Evolutionary conservation across 1,140 invertebrate genomes (phyloP).

Genomic region (Andrena cerasifolii): DNA sequence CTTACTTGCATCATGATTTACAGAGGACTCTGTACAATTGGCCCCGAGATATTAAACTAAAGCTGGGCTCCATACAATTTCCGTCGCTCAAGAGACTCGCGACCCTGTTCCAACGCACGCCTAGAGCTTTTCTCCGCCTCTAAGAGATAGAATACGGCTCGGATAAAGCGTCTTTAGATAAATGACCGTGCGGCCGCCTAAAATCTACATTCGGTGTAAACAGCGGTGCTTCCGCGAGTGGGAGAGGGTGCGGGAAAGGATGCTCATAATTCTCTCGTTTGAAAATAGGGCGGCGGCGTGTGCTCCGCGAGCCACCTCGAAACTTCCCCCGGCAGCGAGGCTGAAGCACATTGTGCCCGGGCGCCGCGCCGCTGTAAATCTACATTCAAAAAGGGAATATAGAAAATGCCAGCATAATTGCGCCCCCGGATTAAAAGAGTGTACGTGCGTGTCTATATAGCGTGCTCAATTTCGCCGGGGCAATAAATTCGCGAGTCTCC

Average conservation of each 20-base stretch:
- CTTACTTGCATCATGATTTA: too few relatives aligned
- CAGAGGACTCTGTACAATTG: too few relatives aligned
- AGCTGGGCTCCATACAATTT: too few relatives aligned
- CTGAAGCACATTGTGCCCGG: constrained; percentile 55
- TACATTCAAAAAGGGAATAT: constrained; percentile 59
- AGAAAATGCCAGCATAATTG: constrained; percentile 62
- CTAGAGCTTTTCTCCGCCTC: constrained; percentile 9
- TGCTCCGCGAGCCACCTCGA: neutral
- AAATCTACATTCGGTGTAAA: constrained; percentile 66
- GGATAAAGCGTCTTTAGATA: constrained; percentile 39
- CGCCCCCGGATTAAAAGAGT: constrained; percentile 56
- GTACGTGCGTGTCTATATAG: constrained; percentile 22
- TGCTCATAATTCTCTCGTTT: constrained; percentile 58
- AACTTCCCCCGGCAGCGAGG: constrained; percentile 32
- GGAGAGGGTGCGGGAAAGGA: neutral
- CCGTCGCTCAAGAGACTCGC: too few relatives aligned
- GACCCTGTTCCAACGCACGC: neutral
- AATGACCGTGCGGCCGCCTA: constrained; percentile 41
- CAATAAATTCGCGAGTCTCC: constrained; percentile 43
- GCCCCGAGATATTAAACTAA: too few relatives aligned
- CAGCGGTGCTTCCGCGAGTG: constrained; percentile 21
- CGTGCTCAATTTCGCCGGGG: constrained; percentile 40
- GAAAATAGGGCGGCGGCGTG: constrained; percentile 29
- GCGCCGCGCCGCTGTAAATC: constrained; percentile 53
- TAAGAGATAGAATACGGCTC: constrained; percentile 28